These are phyloP conservation scores for Dendrolimus kikuchii DNA, from an alignment of 1,140 invertebrate genomes.

Conservation along the genomic window DNA sequence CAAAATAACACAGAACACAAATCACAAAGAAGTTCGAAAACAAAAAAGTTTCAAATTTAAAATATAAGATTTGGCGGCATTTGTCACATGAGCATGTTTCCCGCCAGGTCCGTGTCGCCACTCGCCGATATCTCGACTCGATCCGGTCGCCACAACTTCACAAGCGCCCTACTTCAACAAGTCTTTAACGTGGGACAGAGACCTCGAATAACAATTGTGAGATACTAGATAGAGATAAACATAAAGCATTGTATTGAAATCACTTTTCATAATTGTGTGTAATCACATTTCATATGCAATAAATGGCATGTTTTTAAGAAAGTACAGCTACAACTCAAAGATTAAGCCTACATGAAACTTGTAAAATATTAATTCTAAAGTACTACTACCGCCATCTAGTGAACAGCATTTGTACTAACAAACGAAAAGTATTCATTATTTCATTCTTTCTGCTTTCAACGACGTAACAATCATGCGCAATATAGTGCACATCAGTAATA, in stretches of 20 bases:
- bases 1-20: constrained; percentile 36
- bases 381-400: constrained; percentile 17
- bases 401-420: background rate
- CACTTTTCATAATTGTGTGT: background rate
- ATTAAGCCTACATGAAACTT: too few species aligned
- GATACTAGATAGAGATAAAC: constrained; percentile 17
- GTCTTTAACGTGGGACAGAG: constrained; percentile 47
- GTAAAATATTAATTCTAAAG: background rate
- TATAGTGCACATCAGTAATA: too few species aligned
- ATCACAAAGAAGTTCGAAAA: constrained; percentile 34
- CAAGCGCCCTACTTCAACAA: constrained; percentile 64
- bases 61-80: constrained; percentile 50
- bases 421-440: background rate
- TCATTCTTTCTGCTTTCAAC: too few species aligned
- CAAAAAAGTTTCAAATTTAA: constrained; percentile 45
- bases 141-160: constrained; percentile 26
- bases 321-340: too few species aligned
- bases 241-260: background rate
- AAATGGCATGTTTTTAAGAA: too few species aligned
- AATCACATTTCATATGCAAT: too few species aligned
- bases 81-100: constrained; percentile 61
- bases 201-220: constrained; percentile 20
- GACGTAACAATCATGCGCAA: too few species aligned
- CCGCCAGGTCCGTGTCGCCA: constrained; percentile 58
- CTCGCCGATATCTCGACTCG: constrained; percentile 62